Evolutionary conservation across 2,888 invertebrate species (phyloP).

Genomic region (Melinopterus prodromus): DNA sequence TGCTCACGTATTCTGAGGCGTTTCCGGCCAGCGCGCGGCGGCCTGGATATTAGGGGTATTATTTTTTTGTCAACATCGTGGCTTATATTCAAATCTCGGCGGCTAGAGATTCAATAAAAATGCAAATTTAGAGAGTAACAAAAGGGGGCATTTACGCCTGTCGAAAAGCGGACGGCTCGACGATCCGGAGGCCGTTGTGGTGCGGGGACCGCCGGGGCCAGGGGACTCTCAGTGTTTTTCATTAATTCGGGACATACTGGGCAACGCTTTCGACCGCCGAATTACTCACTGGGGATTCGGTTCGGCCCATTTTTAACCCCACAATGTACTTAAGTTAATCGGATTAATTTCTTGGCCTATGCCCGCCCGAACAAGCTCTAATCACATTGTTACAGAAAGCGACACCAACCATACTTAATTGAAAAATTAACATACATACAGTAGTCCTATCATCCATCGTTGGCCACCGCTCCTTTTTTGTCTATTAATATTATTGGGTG

Average conservation of each 20-base stretch:
- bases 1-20: slow-evolving; percentile 39
- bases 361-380: slow-evolving; percentile 53
- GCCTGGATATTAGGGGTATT: slow-evolving; percentile 69
- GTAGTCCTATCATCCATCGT: not conserved
- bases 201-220: not conserved
- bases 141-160: slow-evolving; percentile 61
- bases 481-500: not conserved
- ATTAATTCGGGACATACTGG: slow-evolving; percentile 60
- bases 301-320: slow-evolving; percentile 59
- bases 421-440: slow-evolving; percentile 51
- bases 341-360: slow-evolving; percentile 59
- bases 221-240: slow-evolving; percentile 53
- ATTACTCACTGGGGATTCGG: slow-evolving; percentile 60
- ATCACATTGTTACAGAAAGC: slow-evolving; percentile 46
- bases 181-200: slow-evolving; percentile 41
- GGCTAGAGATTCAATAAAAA: slow-evolving; percentile 62
- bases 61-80: slow-evolving; percentile 67
- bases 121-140: slow-evolving; percentile 70
- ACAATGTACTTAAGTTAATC: slow-evolving; percentile 61
- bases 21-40: slow-evolving; percentile 51
- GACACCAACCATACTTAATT: slow-evolving; percentile 52
- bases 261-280: slow-evolving; percentile 58
- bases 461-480: not conserved
- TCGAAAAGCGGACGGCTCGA: slow-evolving; percentile 55
- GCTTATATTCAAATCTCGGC: slow-evolving; percentile 61